These are phyloP conservation scores for Agriopis leucophaearia DNA, from an alignment of 2,888 invertebrate genomes.

Conservation along the genomic window DNA sequence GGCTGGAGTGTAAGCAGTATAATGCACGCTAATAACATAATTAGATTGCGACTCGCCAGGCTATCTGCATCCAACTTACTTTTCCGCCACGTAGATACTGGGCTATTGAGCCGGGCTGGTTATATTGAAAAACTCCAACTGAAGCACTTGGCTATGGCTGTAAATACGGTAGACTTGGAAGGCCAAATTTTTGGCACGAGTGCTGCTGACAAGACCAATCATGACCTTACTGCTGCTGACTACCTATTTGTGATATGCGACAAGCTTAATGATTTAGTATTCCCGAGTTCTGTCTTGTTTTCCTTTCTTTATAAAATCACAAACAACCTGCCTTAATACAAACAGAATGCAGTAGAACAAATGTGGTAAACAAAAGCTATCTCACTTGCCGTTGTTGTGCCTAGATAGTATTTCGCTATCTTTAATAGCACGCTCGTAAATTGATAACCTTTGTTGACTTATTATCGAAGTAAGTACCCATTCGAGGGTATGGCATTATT, in stretches of 20 bases:
- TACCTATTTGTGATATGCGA: no score
- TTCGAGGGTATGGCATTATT: constrained; percentile 27
- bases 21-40: constrained; percentile 38
- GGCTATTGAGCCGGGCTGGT: not conserved
- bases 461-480: constrained; percentile 31
- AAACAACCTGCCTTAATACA: not conserved
- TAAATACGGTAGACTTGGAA: no score
- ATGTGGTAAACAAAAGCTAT: constrained; percentile 39
- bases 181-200: not conserved
- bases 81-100: constrained; percentile 25
- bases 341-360: constrained; percentile 17
- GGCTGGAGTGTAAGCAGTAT: constrained; percentile 14
- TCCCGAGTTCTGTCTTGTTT: no score
- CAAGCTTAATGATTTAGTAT: no score
- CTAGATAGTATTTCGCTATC: constrained; percentile 43
- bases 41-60: constrained; percentile 30
- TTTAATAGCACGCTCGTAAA: constrained; percentile 37
- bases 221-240: no score
- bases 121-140: not conserved
- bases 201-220: not conserved
- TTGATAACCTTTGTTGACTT: constrained; percentile 42
- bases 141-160: not conserved
- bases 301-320: no score
- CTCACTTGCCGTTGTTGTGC: constrained; percentile 37
- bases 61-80: constrained; percentile 26